Evolutionary conservation across 2,888 invertebrate genomes (phyloP).

Genomic region (Ormia ochracea): DNA sequence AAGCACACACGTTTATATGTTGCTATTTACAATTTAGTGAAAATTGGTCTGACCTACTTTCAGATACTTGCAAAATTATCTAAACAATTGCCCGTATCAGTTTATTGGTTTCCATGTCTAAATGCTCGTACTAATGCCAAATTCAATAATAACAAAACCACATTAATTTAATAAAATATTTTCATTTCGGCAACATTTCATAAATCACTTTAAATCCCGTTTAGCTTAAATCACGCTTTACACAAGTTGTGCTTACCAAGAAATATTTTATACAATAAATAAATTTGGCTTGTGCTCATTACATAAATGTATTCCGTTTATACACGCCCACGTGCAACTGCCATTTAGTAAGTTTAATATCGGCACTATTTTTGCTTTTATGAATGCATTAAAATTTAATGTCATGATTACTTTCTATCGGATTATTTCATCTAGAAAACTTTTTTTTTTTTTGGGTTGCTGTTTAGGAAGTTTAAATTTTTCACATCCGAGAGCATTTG

Average conservation of each 20-base stretch:
- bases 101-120: slow-evolving; percentile 17
- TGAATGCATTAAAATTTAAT: not conserved
- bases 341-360: not conserved
- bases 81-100: slow-evolving; percentile 6
- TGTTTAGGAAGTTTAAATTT: not conserved
- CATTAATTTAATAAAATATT: slow-evolving; percentile 10
- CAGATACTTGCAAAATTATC: not conserved
- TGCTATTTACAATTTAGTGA: not conserved
- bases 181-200: not conserved
- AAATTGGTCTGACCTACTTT: slow-evolving; percentile 18
- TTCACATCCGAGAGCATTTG: not conserved
- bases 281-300: not conserved
- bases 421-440: not conserved
- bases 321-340: not conserved
- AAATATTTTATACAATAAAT: slow-evolving; percentile 38
- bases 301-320: not conserved
- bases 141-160: slow-evolving; percentile 2
- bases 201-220: slow-evolving; percentile 37
- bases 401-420: not conserved
- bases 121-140: not conserved
- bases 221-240: slow-evolving; percentile 1
- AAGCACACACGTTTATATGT: not conserved
- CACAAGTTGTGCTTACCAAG: not conserved
- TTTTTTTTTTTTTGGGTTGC: not conserved
- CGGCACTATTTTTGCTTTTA: too few species aligned